These are phyloP conservation scores for Aix galericulata DNA, from an alignment of 2,113 vertebrate genomes.

Conservation along the genomic window DNA sequence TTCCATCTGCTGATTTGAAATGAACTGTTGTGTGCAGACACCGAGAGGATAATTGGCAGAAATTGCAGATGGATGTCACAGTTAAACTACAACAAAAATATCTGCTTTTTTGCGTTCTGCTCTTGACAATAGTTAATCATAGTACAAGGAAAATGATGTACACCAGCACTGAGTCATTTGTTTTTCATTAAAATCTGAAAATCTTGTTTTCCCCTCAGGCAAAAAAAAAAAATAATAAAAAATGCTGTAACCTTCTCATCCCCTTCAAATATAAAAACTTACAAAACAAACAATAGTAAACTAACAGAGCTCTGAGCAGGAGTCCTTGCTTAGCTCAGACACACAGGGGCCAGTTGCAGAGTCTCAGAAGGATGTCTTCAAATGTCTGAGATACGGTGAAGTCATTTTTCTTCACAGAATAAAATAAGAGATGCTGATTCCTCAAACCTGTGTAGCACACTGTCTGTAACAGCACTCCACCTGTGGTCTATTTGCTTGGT, in stretches of 20 bases:
- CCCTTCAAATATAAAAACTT: constrained; percentile 12
- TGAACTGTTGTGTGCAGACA: neutral
- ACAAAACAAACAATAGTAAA: neutral
- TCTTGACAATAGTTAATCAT: constrained; percentile 47
- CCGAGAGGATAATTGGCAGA: constrained; percentile 27
- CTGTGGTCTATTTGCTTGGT: neutral
- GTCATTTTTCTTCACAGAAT: neutral
- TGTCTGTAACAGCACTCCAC: neutral
- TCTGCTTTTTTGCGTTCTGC: neutral
- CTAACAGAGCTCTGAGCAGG: neutral
- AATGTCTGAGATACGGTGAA: neutral
- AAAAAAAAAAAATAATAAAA: neutral
- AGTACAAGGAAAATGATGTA: neutral
- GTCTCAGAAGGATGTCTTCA: neutral
- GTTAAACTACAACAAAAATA: constrained; percentile 8
- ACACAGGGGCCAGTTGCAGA: neutral
- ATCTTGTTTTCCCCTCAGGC: neutral
- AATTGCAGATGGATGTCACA: constrained; percentile 46
- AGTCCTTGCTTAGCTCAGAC: neutral
- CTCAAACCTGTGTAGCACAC: fast-evolving
- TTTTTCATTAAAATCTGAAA: constrained; percentile 42
- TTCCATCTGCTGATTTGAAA: neutral
- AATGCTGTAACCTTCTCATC: neutral
- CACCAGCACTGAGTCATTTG: constrained; percentile 38
- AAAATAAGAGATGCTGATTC: neutral